Conservation (phyloP, 2,113 vertebrate species). For the Gymnarchus niloticus region DNA sequence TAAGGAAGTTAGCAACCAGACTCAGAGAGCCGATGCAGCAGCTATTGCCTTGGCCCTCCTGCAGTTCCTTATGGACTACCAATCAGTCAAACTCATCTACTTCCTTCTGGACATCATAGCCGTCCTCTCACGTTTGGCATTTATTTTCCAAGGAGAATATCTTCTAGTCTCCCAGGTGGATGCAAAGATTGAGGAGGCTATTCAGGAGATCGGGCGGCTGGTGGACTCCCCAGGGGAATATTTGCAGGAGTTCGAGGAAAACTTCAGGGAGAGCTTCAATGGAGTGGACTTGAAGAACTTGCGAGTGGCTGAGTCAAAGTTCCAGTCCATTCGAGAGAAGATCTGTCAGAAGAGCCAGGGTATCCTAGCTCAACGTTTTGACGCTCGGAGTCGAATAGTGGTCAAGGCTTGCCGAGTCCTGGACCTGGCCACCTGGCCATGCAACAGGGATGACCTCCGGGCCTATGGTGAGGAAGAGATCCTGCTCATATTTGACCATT, state of each 20-base stretch:
- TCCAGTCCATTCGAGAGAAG: constrained; percentile 92
- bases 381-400: constrained; percentile 75
- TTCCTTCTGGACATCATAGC: constrained; percentile 89
- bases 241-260: constrained; percentile 91
- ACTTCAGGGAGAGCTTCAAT: constrained; percentile 90
- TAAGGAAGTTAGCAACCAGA: constrained; percentile 86
- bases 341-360: constrained; percentile 89
- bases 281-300: constrained; percentile 87
- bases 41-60: constrained; percentile 87
- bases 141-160: constrained; percentile 85
- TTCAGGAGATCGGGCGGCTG: constrained; percentile 84
- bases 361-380: constrained; percentile 81
- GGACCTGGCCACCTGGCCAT: constrained; percentile 81
- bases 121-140: constrained; percentile 83
- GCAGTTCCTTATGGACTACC: constrained; percentile 95
- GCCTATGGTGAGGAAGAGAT: constrained; percentile 85
- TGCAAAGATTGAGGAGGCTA: constrained; percentile 82
- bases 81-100: constrained; percentile 91
- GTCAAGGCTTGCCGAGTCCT: constrained; percentile 86
- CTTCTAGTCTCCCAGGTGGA: constrained; percentile 85
- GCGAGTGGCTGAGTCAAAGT: constrained; percentile 90
- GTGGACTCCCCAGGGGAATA: constrained; percentile 86
- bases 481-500: constrained; percentile 79
- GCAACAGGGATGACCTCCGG: constrained; percentile 75
- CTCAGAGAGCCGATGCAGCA: constrained; percentile 81